Base-by-base conservation (phyloP, 2,888 invertebrate species). In the Meandrusa payeni region DNA sequence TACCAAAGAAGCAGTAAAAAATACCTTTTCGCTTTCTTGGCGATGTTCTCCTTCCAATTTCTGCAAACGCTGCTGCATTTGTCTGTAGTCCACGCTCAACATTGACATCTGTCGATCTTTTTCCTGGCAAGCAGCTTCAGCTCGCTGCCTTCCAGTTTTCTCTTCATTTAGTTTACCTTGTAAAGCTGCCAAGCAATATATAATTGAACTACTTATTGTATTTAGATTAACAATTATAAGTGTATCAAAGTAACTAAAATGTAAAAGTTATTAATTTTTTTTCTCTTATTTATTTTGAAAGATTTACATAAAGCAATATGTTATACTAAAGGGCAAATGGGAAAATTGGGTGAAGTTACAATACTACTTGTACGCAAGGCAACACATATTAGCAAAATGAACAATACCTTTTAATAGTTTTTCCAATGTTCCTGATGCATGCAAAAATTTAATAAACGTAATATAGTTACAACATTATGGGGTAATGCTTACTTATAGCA, bases 51-150 rank as follows among this genome's bases (percentile, higher is more conserved):
- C 95, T 78, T 97, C 97, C 4, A 97, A 81, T 68, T 96, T 96
- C 68, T 96, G 95, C 50, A 97, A 79, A 44, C 96, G 91, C 69
- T 97, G 94, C 68, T 96, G 96, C 64, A 97, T 94, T 85, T 97
- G 97, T n/a, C 96, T 90, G 73, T 97, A 95, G 80, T 98, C 98
- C 1, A 98, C 97, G 10, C 95, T 94, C 19, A 98, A 89, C 95
- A 97, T 97, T 5, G 96, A 97, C 71, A 97, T 94, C 77, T 97
- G 96, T 0, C 98, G 90, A 72, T 98, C 98, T 63, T 96, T 95
- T 73, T 97, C 97, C 78, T 98, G 96, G 7, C 93, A 93, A 47
- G 92, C 91, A 31, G 95, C 89, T 71, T 98, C 98, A 0, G 96
- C 93, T 57, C 95, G 93, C 69, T 96, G 96, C 33, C 97, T 90